A percentile compares a stretch with the other conserved stretches of the same genome.
Evolutionary conservation across 2,888 invertebrate genomes (phyloP).

Genomic region (Amiota minor): DNA sequence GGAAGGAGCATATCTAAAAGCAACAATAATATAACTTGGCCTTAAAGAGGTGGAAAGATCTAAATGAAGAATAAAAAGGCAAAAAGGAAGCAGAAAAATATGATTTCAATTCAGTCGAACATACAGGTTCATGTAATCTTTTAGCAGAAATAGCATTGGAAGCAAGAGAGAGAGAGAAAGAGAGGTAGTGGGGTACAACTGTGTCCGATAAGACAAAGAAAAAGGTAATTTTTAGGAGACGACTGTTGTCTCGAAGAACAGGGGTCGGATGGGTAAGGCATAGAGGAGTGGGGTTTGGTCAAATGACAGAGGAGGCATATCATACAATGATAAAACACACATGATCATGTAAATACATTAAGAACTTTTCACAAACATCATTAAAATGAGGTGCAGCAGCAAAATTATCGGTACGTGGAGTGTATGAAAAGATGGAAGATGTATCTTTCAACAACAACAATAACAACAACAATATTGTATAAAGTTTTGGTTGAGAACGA

Average conservation of each 20-base stretch:
- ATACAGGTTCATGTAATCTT: slow-evolving; percentile 73
- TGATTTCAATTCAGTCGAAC: slow-evolving; percentile 66
- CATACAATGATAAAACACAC: slow-evolving; percentile 57
- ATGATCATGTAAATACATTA: slow-evolving; percentile 70
- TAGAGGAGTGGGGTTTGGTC: background rate
- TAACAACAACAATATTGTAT: background rate
- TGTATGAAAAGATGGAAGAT: slow-evolving; percentile 38
- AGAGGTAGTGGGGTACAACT: slow-evolving; percentile 35
- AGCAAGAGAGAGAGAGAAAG: slow-evolving; percentile 52
- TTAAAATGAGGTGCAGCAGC: slow-evolving; percentile 49
- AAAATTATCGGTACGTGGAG: slow-evolving; percentile 30
- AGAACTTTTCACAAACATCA: slow-evolving; percentile 49
- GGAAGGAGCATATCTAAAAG: background rate
- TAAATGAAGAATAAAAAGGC: slow-evolving; percentile 29
- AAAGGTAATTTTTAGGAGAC: background rate
- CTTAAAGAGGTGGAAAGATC: slow-evolving; percentile 35
- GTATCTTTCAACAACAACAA: background rate
- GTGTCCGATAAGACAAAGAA: slow-evolving; percentile 54
- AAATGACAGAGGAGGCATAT: slow-evolving; percentile 10
- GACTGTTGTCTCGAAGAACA: too few relatives aligned
- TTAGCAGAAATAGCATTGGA: slow-evolving; percentile 49
- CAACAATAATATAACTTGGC: background rate
- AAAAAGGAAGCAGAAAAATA: slow-evolving; percentile 50
- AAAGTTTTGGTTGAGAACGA: background rate
- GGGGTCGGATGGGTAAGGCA: too few relatives aligned